These are phyloP conservation scores for Nudaria mundana DNA, from an alignment of 2,888 invertebrate genomes.

Conservation along the genomic window DNA sequence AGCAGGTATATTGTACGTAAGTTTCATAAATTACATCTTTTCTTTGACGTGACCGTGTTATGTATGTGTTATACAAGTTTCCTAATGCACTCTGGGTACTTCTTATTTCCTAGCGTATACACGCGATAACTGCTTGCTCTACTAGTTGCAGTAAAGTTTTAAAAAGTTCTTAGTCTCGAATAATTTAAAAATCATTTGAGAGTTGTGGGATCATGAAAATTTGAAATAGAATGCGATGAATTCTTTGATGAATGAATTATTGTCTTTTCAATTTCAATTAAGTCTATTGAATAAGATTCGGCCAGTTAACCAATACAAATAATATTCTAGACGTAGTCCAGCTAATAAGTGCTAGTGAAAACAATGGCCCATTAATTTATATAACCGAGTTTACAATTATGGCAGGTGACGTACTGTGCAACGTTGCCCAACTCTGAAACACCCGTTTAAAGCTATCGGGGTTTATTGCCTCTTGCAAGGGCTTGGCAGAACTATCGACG, in stretches of 20 bases:
- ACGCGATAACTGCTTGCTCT: slow-evolving; percentile 33
- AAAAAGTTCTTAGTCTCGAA: no score
- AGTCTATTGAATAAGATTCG: slow-evolving; percentile 10
- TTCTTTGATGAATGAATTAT: no score
- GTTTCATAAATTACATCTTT: slow-evolving; percentile 34
- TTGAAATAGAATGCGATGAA: no score
- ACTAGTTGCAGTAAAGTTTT: no score
- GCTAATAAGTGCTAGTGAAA: slow-evolving; percentile 28
- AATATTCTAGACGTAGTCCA: not conserved
- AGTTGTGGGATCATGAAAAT: no score
- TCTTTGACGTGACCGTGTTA: slow-evolving; percentile 49
- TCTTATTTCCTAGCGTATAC: slow-evolving; percentile 33
- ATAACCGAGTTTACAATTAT: slow-evolving; percentile 46
- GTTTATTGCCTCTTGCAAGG: slow-evolving; percentile 16
- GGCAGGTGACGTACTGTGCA: slow-evolving; percentile 41
- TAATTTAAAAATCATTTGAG: no score
- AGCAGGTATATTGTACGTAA: slow-evolving; percentile 4
- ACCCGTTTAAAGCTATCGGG: slow-evolving; percentile 22
- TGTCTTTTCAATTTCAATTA: not conserved
- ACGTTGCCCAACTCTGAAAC: slow-evolving; percentile 34
- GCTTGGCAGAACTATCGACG: slow-evolving; percentile 18
- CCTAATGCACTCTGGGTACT: slow-evolving; percentile 42
- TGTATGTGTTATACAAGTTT: slow-evolving; percentile 50
- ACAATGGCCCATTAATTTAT: slow-evolving; percentile 59
- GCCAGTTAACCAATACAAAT: slow-evolving; percentile 11